A percentile compares a stretch with the other conserved stretches of the same genome.
Evolutionary conservation across 2,113 vertebrate species (phyloP).

Genomic region (Aptenodytes patagonicus): DNA sequence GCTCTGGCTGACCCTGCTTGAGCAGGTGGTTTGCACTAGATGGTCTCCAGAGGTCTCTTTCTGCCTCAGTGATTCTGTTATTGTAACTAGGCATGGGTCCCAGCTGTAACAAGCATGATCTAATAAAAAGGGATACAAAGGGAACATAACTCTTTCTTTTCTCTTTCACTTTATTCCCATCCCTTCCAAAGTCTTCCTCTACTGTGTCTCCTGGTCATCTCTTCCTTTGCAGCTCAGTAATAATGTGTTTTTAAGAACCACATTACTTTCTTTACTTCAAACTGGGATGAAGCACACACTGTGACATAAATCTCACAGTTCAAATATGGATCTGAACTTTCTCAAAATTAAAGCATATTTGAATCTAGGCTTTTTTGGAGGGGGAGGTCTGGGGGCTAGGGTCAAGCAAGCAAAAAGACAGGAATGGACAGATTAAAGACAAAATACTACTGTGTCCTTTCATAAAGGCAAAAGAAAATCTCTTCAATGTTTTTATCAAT

Average conservation of each 20-base stretch:
- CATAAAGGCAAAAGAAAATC: not conserved
- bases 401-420: not conserved
- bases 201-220: not conserved
- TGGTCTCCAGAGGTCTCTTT: not conserved
- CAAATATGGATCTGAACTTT: not conserved
- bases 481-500: not conserved
- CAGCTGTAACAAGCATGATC: not conserved
- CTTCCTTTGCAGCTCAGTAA: not conserved
- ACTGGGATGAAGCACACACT: not conserved
- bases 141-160: not conserved
- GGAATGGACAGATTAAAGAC: not conserved
- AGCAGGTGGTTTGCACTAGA: not conserved
- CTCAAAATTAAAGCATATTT: not conserved
- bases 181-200: not conserved
- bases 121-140: not conserved
- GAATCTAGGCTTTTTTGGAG: not conserved
- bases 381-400: fast-evolving
- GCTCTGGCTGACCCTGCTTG: not conserved
- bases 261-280: not conserved
- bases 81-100: not conserved
- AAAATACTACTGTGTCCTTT: not conserved
- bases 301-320: not conserved
- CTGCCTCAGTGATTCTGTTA: not conserved
- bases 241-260: not conserved
- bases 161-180: not conserved